phyloP scores from a whole-genome alignment of 1,140 invertebrate species.

The Ceratosolen solmsi region DNA sequence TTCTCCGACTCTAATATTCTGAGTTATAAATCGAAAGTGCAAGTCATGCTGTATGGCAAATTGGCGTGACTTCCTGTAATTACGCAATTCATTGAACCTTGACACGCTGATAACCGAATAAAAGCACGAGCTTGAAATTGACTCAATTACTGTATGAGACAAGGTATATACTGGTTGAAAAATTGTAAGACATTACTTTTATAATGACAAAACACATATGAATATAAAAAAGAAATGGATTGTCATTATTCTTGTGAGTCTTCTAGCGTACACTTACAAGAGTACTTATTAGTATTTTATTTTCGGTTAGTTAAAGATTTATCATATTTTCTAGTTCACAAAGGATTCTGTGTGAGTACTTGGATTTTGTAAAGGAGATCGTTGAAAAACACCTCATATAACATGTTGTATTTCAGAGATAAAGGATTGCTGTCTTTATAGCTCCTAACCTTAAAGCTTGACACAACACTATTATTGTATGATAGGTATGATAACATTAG shows the following conservation, averaged over 20 bases:
- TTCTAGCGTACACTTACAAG: too few species aligned
- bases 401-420: neutral
- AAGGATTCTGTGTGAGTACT: too few species aligned
- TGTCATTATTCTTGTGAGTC: too few species aligned
- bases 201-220: too few species aligned
- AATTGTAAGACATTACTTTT: too few species aligned
- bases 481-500: slow-evolving; percentile 20
- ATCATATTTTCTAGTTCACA: neutral
- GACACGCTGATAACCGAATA: neutral
- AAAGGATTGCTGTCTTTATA: slow-evolving; percentile 8
- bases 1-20: neutral
- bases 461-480: slow-evolving; percentile 41
- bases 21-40: neutral
- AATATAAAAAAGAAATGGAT: too few species aligned
- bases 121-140: neutral
- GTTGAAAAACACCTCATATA: neutral
- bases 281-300: too few species aligned
- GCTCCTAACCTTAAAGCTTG: neutral
- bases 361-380: too few species aligned
- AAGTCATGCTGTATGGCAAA: neutral
- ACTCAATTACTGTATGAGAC: neutral
- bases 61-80: neutral
- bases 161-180: too few species aligned
- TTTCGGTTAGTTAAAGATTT: too few species aligned
- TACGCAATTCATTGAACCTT: neutral